Base-by-base conservation (phyloP, 1,140 invertebrate species). In the Cyclargus thomasi region DNA sequence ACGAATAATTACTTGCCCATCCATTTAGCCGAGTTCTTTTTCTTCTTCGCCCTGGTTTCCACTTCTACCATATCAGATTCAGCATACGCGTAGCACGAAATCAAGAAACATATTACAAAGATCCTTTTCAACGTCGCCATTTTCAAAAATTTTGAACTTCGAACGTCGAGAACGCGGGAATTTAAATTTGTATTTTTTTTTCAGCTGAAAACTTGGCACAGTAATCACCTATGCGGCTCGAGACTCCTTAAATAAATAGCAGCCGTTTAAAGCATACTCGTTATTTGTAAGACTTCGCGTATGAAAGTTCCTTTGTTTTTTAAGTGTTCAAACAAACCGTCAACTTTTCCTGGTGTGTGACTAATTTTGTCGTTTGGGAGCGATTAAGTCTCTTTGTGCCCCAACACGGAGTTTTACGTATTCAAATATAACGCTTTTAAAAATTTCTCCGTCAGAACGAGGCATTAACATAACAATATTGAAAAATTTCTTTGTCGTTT, bases 21-120 rank as follows among this genome's bases (percentile, higher is more conserved):
- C 11, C 86, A 67, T 63, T 77, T 79, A 16, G 76, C 67, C 16
- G 79, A 70, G 66, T 69, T 69, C 64, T 81, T 88, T 65, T 85
- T 86, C 74, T 84, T 88, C 65, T 83, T 88, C 2, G 86, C 86
- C 68, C 86, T 83, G 8, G 76, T 70, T 62, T 88, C 86, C 53
- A 80, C 79, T 7, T 73, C 16, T 8, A 75, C 36, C 39, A 82
- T 67, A 18, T 79, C 77, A 70, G 74, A 80, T 35, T 68, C 76
- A 39, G 83, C 83, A 67, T 84, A 86, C 70, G 80, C 83, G 78
- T 81, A 88, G 70, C 74, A 82, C 67, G 72, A 63, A 18, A 83
- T 64, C 68, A 81, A 65, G 20, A 76, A 67, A 17, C 55, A 59
- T 35, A 85, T 62, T 66, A 86, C 47, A 3, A 78, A 35, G 21